Evolutionary conservation across 2,797 vertebrate species (phyloP).

Genomic region (Bufotes viridis): DNA sequence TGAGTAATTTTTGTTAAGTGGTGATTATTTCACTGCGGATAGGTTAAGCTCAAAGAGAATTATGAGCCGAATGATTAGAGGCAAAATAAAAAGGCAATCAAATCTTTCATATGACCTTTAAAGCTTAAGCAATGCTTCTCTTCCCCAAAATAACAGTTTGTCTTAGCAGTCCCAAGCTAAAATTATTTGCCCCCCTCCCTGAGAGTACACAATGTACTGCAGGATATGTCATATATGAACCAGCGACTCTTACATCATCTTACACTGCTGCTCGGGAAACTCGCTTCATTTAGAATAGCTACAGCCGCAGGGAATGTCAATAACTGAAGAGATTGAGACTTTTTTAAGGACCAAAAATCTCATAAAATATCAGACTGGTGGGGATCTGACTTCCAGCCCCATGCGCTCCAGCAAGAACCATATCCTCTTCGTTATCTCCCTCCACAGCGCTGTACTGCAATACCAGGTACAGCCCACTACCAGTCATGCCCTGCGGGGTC

Average conservation of each 20-base stretch:
- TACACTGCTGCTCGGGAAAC: too few species aligned
- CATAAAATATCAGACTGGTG: too few species aligned
- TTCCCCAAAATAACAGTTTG: slow-evolving; percentile 32
- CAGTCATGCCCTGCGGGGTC: too few species aligned
- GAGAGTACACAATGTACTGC: not conserved
- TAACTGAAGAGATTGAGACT: too few species aligned
- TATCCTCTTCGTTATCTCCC: too few species aligned
- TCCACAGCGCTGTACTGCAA: too few species aligned
- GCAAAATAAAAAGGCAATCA: slow-evolving; percentile 55
- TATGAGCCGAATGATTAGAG: slow-evolving; percentile 59
- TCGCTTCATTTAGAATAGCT: too few species aligned
- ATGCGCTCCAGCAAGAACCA: too few species aligned
- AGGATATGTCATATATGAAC: not conserved
- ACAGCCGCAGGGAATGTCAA: too few species aligned
- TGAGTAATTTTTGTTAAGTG: slow-evolving; percentile 61
- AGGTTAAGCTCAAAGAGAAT: slow-evolving; percentile 61
- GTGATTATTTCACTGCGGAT: slow-evolving; percentile 59
- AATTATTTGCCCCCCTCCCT: not conserved
- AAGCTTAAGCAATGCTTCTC: slow-evolving; percentile 27
- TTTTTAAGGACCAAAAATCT: too few species aligned
- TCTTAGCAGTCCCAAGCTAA: slow-evolving; percentile 1
- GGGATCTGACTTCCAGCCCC: too few species aligned
- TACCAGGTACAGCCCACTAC: too few species aligned
- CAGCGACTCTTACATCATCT: not conserved
- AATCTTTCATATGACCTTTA: slow-evolving; percentile 52